Conservation (phyloP, 2,797 vertebrate genomes). For the Peromyscus eremicus region DNA sequence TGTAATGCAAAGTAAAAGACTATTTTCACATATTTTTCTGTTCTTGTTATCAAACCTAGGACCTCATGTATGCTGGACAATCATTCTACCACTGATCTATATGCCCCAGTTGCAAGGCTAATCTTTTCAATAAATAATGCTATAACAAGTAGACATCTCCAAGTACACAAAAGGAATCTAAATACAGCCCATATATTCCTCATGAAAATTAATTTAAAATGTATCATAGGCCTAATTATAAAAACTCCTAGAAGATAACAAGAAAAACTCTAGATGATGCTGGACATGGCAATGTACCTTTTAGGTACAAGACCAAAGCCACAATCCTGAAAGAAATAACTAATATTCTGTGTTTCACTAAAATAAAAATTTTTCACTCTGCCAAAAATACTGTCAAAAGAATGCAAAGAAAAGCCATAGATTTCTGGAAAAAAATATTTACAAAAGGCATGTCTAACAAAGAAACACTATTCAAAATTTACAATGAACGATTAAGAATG, state of each 20-base stretch:
- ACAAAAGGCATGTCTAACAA: neutral
- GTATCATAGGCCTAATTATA: neutral
- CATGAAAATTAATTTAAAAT: neutral
- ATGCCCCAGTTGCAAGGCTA: neutral
- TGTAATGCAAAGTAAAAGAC: neutral
- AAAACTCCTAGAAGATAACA: neutral
- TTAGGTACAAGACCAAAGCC: neutral
- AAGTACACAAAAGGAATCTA: neutral
- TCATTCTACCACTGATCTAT: neutral
- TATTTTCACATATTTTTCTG: neutral
- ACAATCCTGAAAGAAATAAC: neutral
- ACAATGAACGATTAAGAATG: neutral
- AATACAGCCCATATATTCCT: neutral
- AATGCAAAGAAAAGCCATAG: neutral
- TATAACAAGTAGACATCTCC: neutral
- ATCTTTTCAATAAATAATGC: neutral
- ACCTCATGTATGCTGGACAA: neutral
- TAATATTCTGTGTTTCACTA: neutral
- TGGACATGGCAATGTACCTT: neutral
- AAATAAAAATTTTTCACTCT: neutral
- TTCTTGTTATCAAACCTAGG: neutral
- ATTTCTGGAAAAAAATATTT: neutral
- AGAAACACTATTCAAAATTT: neutral
- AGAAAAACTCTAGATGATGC: neutral
- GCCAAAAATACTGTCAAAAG: neutral